Conservation (phyloP, 1,140 invertebrate species). For the Diabrotica undecimpunctata region DNA sequence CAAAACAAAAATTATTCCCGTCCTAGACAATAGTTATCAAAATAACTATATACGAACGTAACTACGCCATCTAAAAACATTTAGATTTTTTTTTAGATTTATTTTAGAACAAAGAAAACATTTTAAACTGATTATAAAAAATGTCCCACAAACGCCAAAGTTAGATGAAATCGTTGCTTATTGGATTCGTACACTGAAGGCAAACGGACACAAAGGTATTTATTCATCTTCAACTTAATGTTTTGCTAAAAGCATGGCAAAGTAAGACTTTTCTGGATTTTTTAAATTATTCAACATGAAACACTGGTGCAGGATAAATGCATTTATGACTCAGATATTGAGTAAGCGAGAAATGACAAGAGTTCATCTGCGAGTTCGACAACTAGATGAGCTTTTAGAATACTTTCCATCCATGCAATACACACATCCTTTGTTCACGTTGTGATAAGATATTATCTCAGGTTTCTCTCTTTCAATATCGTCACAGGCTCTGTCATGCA, state of each 20-base stretch:
- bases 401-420: conserved; percentile 47
- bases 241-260: not conserved
- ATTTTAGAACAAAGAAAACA: too few relatives aligned
- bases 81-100: too few relatives aligned
- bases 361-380: conserved; percentile 46
- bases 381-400: conserved; percentile 36
- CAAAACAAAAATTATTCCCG: too few relatives aligned
- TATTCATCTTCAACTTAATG: not conserved
- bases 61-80: too few relatives aligned
- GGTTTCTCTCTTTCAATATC: conserved; percentile 38
- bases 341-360: conserved; percentile 20
- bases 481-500: conserved; percentile 31
- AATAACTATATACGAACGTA: too few relatives aligned
- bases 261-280: not conserved
- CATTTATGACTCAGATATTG: conserved; percentile 4
- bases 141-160: too few relatives aligned
- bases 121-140: too few relatives aligned
- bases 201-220: not conserved
- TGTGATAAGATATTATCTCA: conserved; percentile 42
- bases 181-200: not conserved
- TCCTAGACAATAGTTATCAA: too few relatives aligned
- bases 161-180: not conserved
- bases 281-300: not conserved
- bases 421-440: conserved; percentile 47
- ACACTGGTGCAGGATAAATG: not conserved